A percentile compares a stretch with the other conserved stretches of the same genome.
These are phyloP conservation scores for Sigmodon hispidus DNA, from an alignment of 2,113 vertebrate species.

Conservation along the genomic window DNA sequence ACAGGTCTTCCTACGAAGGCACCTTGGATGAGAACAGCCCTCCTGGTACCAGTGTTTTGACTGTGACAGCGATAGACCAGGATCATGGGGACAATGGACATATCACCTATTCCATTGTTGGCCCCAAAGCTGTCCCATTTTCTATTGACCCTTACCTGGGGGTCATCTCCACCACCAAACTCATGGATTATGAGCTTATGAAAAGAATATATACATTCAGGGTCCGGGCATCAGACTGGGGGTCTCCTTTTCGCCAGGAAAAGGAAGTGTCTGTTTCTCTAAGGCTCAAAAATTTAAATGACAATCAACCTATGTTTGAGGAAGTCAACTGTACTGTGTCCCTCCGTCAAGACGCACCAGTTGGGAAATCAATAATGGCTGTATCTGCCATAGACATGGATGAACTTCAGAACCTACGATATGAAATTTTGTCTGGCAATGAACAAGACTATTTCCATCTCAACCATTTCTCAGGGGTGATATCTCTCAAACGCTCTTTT, in stretches of 20 bases:
- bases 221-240: slow-evolving; percentile 96
- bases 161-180: slow-evolving; percentile 90
- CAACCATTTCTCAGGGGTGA: slow-evolving; percentile 89
- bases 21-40: slow-evolving; percentile 92
- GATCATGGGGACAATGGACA: slow-evolving; percentile 92
- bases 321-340: slow-evolving; percentile 93
- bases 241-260: slow-evolving; percentile 92
- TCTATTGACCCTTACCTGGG: slow-evolving; percentile 93
- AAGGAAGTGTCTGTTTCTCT: slow-evolving; percentile 92
- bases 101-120: slow-evolving; percentile 91
- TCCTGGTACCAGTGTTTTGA: slow-evolving; percentile 91
- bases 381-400: slow-evolving; percentile 95
- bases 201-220: slow-evolving; percentile 92
- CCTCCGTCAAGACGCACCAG: slow-evolving; percentile 87
- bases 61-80: slow-evolving; percentile 89
- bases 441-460: slow-evolving; percentile 91
- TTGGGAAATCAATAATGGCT: slow-evolving; percentile 86
- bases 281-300: slow-evolving; percentile 94
- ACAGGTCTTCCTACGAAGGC: slow-evolving; percentile 87
- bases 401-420: slow-evolving; percentile 93
- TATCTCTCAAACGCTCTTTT: slow-evolving; percentile 89
- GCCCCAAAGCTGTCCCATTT: slow-evolving; percentile 89
- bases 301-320: slow-evolving; percentile 95
- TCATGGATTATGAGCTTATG: slow-evolving; percentile 96
- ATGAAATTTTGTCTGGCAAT: slow-evolving; percentile 92